Percentiles rank a stretch among this genome's conserved stretches.
Evolutionary conservation across 2,113 vertebrate species (phyloP).

Genomic region (Capra hircus): DNA sequence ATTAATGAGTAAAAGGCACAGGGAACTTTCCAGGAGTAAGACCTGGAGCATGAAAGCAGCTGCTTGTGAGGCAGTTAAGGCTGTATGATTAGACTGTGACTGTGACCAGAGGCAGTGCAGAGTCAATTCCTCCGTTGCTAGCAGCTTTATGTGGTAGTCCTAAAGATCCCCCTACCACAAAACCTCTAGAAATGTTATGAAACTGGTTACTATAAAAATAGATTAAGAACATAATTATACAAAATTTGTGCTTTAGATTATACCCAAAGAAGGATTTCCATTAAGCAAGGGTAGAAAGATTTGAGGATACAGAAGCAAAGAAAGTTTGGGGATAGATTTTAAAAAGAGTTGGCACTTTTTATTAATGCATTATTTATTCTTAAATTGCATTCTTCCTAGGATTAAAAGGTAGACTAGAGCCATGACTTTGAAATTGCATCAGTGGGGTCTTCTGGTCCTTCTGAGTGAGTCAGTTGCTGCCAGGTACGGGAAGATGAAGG

Average conservation of each 20-base stretch:
- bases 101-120: neutral
- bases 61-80: neutral
- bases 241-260: neutral
- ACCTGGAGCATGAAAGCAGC: neutral
- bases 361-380: neutral
- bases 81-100: neutral
- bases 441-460: neutral
- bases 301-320: neutral
- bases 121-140: neutral
- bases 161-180: neutral
- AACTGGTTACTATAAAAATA: neutral
- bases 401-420: neutral
- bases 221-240: neutral
- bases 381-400: neutral
- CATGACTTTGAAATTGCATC: neutral
- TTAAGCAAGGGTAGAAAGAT: neutral
- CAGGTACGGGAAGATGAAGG: neutral
- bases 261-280: neutral
- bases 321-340: neutral
- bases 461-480: neutral
- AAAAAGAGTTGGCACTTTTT: neutral
- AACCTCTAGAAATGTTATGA: neutral
- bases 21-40: neutral
- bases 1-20: neutral
- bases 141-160: neutral